Conservation (phyloP, 2,888 invertebrate species). For the Folsomia manolachei region DNA sequence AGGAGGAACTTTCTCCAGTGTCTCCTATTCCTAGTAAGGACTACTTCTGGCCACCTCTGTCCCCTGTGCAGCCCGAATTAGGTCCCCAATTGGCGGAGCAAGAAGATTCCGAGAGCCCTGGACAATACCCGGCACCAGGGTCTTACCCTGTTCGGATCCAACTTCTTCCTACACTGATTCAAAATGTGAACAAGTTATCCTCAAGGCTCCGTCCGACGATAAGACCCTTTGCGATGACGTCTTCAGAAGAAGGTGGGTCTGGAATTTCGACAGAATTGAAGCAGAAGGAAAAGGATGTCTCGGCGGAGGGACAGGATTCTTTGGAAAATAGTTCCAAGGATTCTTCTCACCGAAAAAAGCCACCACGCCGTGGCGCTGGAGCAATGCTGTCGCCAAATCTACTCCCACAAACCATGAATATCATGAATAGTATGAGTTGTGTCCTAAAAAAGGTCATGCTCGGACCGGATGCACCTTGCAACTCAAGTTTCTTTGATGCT, state of each 20-base stretch:
- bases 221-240: not conserved
- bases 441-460: constrained; percentile 38
- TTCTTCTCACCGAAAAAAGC: constrained; percentile 3
- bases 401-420: constrained; percentile 30
- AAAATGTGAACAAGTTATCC: not conserved
- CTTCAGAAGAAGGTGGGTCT: constrained; percentile 2
- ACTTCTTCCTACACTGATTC: constrained; percentile 19
- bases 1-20: not conserved
- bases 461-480: constrained; percentile 36
- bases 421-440: constrained; percentile 38
- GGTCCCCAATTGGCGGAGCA: constrained; percentile 5
- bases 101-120: not conserved
- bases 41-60: not conserved
- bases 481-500: constrained; percentile 20
- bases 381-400: constrained; percentile 17
- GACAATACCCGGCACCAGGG: constrained; percentile 9
- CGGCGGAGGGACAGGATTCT: not conserved
- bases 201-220: constrained; percentile 1
- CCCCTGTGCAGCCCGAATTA: not conserved
- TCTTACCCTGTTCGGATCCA: constrained; percentile 4
- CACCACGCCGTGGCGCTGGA: constrained; percentile 7
- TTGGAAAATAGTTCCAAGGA: not conserved
- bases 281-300: not conserved
- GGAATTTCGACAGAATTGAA: not conserved
- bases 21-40: not conserved